Percentiles rank a stretch among this genome's conserved stretches.
Evolutionary conservation across 2,888 invertebrate genomes (phyloP).

Genomic region (Lepidonotus clava): DNA sequence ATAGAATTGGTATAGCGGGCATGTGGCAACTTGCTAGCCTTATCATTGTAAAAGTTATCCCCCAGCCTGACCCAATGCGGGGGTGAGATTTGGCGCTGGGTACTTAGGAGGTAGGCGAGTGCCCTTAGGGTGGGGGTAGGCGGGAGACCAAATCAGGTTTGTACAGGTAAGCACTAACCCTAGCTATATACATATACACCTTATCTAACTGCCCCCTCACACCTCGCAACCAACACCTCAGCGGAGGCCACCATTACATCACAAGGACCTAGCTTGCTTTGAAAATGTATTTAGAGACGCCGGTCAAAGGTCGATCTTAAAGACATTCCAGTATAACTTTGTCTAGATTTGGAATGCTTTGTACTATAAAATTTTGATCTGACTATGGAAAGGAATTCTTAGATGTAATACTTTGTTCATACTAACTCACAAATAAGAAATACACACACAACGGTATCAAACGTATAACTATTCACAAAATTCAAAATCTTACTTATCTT

Average conservation of each 20-base stretch:
- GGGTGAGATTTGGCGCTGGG: not conserved
- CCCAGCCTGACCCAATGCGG: not conserved
- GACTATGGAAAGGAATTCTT: not conserved
- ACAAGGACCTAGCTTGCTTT: not conserved
- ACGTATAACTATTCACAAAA: too few species aligned
- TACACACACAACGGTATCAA: too few species aligned
- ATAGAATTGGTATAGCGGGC: not conserved
- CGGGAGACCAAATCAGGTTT: not conserved
- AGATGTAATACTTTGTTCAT: too few species aligned
- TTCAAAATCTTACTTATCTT: too few species aligned
- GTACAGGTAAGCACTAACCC: not conserved
- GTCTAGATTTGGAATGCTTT: not conserved
- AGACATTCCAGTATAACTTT: not conserved
- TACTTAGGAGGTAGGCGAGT: not conserved
- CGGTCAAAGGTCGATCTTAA: not conserved
- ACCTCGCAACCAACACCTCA: not conserved
- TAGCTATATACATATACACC: not conserved
- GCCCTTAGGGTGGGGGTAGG: not conserved
- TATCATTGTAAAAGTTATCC: not conserved
- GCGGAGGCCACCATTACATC: not conserved
- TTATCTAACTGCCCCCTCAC: not conserved
- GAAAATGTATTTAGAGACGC: constrained; percentile 1
- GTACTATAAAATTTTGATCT: not conserved
- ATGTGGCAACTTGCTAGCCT: not conserved
- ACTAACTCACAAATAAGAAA: too few species aligned